phyloP scores from a whole-genome alignment of 2,888 invertebrate genomes.

The Tridacna crocea region DNA sequence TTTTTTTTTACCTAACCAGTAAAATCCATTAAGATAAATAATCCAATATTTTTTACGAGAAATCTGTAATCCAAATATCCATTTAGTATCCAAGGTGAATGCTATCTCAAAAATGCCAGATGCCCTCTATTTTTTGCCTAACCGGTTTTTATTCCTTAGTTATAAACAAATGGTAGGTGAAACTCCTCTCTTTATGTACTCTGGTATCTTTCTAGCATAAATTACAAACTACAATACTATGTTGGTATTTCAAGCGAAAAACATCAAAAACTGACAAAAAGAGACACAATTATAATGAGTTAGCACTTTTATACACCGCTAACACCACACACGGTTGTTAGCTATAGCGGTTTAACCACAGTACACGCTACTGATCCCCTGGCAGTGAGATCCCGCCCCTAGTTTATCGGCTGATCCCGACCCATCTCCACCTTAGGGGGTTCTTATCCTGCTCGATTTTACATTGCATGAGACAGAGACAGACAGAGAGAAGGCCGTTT shows the following conservation, averaged over 20 bases:
- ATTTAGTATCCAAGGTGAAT: slow-evolving; percentile 17
- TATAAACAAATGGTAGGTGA: no score
- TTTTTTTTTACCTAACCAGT: no score
- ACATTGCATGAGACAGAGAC: slow-evolving; percentile 40
- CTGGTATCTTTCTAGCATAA: background rate
- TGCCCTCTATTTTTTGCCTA: no score
- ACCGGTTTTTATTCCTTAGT: no score
- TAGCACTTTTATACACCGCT: slow-evolving; percentile 7
- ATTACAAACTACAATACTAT: background rate
- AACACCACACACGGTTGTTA: background rate
- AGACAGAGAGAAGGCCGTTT: slow-evolving; percentile 40
- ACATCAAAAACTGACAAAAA: slow-evolving; percentile 17
- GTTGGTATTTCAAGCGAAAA: slow-evolving; percentile 30
- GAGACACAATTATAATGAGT: slow-evolving; percentile 5
- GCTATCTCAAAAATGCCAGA: background rate
- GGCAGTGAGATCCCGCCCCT: slow-evolving; percentile 6
- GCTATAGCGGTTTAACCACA: background rate
- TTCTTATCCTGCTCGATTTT: slow-evolving; percentile 27
- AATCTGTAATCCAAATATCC: slow-evolving; percentile 4
- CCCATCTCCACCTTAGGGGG: slow-evolving; percentile 30
- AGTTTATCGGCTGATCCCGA: slow-evolving; percentile 11
- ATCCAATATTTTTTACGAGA: slow-evolving; percentile 22
- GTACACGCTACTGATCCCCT: background rate
- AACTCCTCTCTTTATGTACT: no score
- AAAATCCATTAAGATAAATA: slow-evolving; percentile 15